Base-by-base conservation (phyloP, 2,888 invertebrate genomes). In the Andricus curvator region DNA sequence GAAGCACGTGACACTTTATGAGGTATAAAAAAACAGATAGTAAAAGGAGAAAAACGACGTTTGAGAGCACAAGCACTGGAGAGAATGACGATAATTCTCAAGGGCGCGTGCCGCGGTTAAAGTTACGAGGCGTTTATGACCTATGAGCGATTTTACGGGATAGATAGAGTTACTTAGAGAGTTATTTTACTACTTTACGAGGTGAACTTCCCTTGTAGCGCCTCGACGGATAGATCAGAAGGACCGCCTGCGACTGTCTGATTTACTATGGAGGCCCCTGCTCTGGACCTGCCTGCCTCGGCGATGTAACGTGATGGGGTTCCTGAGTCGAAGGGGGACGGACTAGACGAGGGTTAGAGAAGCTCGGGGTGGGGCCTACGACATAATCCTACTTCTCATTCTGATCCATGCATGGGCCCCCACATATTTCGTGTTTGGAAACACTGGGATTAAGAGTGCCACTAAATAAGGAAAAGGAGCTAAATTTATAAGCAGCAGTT, bases 41-140 rank as follows among this genome's bases (percentile, higher is more conserved):
- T 25, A 33, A 56, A 51, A 25, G 17, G 29, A 20, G 48, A 51
- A 70, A 70, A 70, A 0, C 48, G 70, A n/a, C 33, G 62, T 62
- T 62, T 25, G 22, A 62, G 25, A 62, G 22, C 62, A 25, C 62
- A 62, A 25, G 25, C 62, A 62, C 62, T 56, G n/a, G 15, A 67
- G n/a, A 41, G 74, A 20, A 78, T 22, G 67, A 67, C 33, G 25
- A 51, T 78, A 78, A 33, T 78, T 79, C 44, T 60, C 88, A 86
- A 87, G 87, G 89, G 90, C 91, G 90, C 90, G 91, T 91, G 91
- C 89, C 89, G 78, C 80, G 85, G 84, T 86, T 86, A 90, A 90
- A 92, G 89, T 92, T 91, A 92, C 90, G 91, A 92, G 91, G 90
- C 91, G 90, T 92, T 92, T 91, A 92, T 92, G 91, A 91, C 90